A percentile compares a stretch with the other conserved stretches of the same genome.
Conservation (phyloP, 2,113 vertebrate genomes). For the Turnix velox region DNA sequence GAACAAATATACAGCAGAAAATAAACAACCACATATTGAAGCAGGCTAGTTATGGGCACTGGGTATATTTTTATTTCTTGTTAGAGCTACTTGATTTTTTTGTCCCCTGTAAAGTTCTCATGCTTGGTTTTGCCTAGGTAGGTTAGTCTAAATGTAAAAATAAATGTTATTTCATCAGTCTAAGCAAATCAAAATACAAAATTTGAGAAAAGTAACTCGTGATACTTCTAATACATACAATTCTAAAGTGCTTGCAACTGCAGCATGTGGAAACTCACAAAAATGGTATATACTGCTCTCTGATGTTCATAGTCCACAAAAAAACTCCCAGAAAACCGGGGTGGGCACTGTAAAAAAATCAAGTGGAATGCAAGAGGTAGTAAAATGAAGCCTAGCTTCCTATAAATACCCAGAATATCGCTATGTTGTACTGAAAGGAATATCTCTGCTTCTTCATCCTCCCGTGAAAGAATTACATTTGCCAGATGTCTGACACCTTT, state of each 20-base stretch:
- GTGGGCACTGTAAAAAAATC: not conserved
- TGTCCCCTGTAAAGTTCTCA: not conserved
- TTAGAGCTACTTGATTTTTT: not conserved
- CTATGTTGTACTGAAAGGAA: not conserved
- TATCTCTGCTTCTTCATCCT: not conserved
- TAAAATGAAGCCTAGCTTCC: not conserved
- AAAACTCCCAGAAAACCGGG: not conserved
- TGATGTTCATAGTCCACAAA: not conserved
- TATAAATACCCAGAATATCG: not conserved
- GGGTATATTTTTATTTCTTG: not conserved
- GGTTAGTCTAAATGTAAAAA: not conserved
- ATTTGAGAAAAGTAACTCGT: not conserved
- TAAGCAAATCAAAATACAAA: not conserved
- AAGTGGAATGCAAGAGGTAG: not conserved
- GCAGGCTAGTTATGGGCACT: not conserved
- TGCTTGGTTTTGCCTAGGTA: not conserved
- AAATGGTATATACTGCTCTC: not conserved
- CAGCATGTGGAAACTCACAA: not conserved
- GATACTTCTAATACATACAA: not conserved
- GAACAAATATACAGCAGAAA: not conserved
- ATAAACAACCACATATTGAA: not conserved
- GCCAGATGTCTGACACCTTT: not conserved
- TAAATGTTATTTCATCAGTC: not conserved
- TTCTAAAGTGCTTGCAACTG: not conserved
- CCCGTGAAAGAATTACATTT: not conserved